Percentiles rank a stretch among this genome's conserved stretches.
Conservation (phyloP, 2,888 invertebrate genomes). For the Folsomia manolachei region DNA sequence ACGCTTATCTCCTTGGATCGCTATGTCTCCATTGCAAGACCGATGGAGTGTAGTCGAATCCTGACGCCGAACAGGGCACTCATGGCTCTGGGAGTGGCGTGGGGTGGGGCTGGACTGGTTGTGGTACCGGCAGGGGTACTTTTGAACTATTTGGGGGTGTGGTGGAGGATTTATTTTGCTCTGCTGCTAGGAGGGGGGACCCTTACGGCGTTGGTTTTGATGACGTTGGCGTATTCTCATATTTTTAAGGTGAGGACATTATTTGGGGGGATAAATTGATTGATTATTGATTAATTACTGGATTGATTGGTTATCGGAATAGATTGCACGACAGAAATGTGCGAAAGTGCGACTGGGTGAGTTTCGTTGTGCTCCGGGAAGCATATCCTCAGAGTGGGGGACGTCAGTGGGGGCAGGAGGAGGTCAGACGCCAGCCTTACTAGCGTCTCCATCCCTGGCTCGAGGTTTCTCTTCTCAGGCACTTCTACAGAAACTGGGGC, state of each 20-base stretch:
- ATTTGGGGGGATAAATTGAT: not conserved
- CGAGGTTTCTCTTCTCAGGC: slow-evolving; percentile 38
- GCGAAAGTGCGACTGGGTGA: slow-evolving; percentile 50
- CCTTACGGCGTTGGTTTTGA: slow-evolving; percentile 42
- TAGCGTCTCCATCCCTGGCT: not conserved
- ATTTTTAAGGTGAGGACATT: slow-evolving; percentile 47
- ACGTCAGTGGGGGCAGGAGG: slow-evolving; percentile 47
- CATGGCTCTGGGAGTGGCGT: slow-evolving; percentile 38
- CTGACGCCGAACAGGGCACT: slow-evolving; percentile 46
- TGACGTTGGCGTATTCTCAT: slow-evolving; percentile 47
- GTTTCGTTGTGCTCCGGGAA: slow-evolving; percentile 42
- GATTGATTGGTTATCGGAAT: slow-evolving; percentile 11
- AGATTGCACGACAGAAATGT: slow-evolving; percentile 51
- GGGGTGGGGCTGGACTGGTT: slow-evolving; percentile 44
- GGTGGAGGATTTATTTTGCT: slow-evolving; percentile 39
- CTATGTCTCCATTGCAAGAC: slow-evolving; percentile 49
- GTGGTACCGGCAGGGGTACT: slow-evolving; percentile 37
- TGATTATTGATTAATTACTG: not conserved
- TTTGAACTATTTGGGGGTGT: not conserved
- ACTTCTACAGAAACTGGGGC: slow-evolving; percentile 41
- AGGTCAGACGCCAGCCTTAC: not conserved
- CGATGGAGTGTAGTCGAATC: slow-evolving; percentile 49
- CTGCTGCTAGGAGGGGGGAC: slow-evolving; percentile 44
- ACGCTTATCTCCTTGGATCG: slow-evolving; percentile 11
- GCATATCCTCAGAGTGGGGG: slow-evolving; percentile 50